A percentile compares a stretch with the other conserved stretches of the same genome.
Conservation (phyloP, 2,113 vertebrate genomes). For the Trematomus loennbergii region DNA sequence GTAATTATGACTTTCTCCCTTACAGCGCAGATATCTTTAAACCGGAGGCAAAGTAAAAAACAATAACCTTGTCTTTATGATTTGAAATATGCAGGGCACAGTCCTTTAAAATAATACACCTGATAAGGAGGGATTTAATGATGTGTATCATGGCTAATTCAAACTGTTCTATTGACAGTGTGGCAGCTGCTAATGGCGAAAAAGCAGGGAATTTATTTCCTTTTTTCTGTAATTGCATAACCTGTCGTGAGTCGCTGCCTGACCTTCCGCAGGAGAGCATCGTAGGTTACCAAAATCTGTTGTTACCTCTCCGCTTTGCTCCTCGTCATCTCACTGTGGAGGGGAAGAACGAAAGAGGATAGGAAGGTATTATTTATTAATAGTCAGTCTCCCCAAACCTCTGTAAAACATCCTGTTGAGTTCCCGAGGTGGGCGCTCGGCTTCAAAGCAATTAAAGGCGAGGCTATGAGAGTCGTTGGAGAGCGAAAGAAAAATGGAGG, state of each 20-base stretch:
- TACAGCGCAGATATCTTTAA: background rate
- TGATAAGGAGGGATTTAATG: conserved; percentile 38
- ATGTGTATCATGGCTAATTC: conserved; percentile 18
- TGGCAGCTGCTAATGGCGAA: background rate
- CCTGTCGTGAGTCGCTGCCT: background rate
- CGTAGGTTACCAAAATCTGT: conserved; percentile 25
- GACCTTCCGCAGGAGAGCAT: background rate
- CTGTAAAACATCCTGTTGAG: conserved; percentile 82
- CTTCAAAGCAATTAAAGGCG: conserved; percentile 82
- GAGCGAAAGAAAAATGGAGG: conserved; percentile 30
- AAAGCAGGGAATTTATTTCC: background rate
- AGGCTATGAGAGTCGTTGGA: conserved; percentile 55
- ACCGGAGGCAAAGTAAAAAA: conserved; percentile 25
- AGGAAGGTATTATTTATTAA: conserved; percentile 80
- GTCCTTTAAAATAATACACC: conserved; percentile 37
- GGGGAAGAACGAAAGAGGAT: conserved; percentile 43
- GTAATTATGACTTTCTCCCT: conserved; percentile 36
- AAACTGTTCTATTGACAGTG: conserved; percentile 7
- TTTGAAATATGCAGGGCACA: background rate
- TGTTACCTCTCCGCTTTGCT: conserved; percentile 20
- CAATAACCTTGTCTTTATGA: background rate
- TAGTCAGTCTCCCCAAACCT: conserved; percentile 77
- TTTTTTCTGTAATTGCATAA: background rate
- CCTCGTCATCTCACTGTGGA: conserved; percentile 28
- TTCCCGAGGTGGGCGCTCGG: conserved; percentile 71